phyloP scores from a whole-genome alignment of 2,113 vertebrate species.

The Noctilio leporinus region DNA sequence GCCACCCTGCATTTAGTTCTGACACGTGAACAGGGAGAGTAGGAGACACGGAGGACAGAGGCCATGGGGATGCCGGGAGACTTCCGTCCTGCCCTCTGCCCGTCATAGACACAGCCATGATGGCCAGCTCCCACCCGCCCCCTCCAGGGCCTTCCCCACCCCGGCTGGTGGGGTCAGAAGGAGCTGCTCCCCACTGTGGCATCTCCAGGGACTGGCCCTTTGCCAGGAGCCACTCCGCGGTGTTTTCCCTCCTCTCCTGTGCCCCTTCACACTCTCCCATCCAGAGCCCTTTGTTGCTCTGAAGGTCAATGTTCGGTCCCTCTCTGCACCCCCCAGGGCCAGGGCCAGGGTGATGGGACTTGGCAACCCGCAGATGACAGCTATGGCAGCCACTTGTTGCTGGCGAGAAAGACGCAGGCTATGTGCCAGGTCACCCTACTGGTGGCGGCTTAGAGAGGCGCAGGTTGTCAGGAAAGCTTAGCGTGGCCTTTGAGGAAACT shows the following conservation, averaged over 20 bases:
- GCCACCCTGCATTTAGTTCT: background rate
- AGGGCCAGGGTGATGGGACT: background rate
- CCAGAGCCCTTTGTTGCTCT: background rate
- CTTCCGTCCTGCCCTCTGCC: background rate
- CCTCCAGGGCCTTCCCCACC: background rate
- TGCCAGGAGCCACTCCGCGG: background rate
- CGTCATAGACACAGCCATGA: fast-evolving
- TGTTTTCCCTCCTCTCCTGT: background rate
- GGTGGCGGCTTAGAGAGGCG: background rate
- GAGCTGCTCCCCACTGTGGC: background rate
- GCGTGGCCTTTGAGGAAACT: background rate
- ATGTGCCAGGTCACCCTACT: background rate
- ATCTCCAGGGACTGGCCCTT: background rate
- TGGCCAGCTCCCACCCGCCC: background rate
- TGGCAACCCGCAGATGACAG: background rate
- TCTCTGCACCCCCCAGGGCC: background rate
- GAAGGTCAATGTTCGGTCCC: background rate
- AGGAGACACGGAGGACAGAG: background rate
- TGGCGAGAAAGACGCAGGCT: background rate
- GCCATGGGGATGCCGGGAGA: background rate
- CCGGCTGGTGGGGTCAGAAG: background rate
- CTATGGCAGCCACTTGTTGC: fast-evolving
- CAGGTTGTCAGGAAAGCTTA: background rate
- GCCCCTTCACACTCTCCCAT: background rate
- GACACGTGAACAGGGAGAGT: background rate